phyloP scores from a whole-genome alignment of 1,140 invertebrate species.

The Drosophila gunungcola region DNA sequence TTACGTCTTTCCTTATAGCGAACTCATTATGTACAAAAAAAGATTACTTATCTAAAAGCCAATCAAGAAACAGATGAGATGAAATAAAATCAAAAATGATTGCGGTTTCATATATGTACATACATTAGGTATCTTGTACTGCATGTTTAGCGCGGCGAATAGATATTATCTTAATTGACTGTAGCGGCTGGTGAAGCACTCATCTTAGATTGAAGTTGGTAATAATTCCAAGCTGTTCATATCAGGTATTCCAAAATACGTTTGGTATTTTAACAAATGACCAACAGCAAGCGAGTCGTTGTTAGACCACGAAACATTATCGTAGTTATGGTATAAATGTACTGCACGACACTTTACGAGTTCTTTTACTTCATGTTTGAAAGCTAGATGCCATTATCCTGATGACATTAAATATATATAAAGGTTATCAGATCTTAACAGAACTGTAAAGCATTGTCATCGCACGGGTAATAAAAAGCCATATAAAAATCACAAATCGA shows the following conservation, averaged over 20 bases:
- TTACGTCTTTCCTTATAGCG: too few species aligned
- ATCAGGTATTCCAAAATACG: neutral
- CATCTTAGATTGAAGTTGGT: neutral
- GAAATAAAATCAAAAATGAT: neutral
- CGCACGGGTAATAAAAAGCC: conserved; percentile 36
- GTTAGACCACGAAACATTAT: neutral
- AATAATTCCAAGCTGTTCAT: conserved; percentile 5
- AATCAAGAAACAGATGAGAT: neutral
- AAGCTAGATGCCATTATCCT: neutral
- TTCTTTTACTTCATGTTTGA: neutral
- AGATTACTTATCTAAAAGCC: neutral
- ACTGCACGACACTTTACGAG: neutral
- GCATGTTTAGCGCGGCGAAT: neutral
- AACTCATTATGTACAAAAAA: too few species aligned
- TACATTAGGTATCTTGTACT: neutral
- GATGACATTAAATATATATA: conserved; percentile 1
- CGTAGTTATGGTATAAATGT: neutral
- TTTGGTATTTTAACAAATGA: neutral
- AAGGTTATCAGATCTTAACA: conserved; percentile 9
- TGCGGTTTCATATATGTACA: neutral
- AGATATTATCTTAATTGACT: conserved; percentile 1
- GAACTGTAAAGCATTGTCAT: conserved; percentile 5
- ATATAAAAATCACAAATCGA: conserved; percentile 19
- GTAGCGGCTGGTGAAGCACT: neutral
- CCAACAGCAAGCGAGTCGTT: neutral